These are phyloP conservation scores for Sula dactylatra DNA, from an alignment of 2,113 vertebrate genomes.

Conservation along the genomic window DNA sequence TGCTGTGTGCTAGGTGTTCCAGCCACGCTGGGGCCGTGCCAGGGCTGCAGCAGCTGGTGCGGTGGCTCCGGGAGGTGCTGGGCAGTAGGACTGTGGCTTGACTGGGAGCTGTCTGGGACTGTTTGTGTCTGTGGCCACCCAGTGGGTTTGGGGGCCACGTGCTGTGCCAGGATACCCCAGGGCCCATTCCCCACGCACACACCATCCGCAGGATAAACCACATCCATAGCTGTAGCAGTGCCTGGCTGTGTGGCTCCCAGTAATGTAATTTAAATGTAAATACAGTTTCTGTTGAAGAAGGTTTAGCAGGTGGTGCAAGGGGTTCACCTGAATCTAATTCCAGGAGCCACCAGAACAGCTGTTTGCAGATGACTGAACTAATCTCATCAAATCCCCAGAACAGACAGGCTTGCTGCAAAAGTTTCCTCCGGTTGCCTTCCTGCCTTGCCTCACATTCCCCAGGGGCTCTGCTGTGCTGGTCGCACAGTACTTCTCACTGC, in stretches of 20 bases:
- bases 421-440: neutral
- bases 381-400: neutral
- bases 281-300: neutral
- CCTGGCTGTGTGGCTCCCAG: neutral
- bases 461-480: neutral
- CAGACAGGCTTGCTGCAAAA: fast-evolving
- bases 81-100: neutral
- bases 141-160: fast-evolving
- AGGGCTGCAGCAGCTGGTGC: neutral
- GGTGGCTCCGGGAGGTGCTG: neutral
- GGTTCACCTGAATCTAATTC: neutral
- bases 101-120: neutral
- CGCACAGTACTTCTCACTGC: fast-evolving
- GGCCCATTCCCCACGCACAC: fast-evolving
- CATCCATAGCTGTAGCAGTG: neutral
- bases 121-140: neutral
- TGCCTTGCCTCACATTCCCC: neutral
- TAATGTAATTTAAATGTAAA: neutral
- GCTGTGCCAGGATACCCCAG: no score
- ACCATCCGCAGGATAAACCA: neutral
- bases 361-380: neutral
- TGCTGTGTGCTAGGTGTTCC: neutral
- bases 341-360: neutral
- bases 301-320: neutral
- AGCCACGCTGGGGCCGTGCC: neutral